A percentile compares a stretch with the other conserved stretches of the same genome.
These are phyloP conservation scores for Schizopygopsis pylzovi DNA, from an alignment of 2,797 vertebrate genomes.

Conservation along the genomic window DNA sequence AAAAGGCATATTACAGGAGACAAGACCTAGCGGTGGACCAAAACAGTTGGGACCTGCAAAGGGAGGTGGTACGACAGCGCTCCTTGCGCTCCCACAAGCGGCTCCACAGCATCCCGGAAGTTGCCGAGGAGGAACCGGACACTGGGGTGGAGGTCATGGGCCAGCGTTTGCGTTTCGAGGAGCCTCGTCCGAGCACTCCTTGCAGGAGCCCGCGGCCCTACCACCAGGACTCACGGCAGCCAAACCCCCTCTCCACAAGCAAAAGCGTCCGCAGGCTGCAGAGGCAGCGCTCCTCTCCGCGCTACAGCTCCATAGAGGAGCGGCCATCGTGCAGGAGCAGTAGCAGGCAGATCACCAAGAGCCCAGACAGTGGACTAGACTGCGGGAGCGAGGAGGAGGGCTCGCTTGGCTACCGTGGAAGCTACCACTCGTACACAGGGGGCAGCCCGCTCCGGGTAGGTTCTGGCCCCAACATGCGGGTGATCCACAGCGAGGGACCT, in stretches of 20 bases:
- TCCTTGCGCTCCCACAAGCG: constrained; percentile 86
- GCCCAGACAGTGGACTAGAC: constrained; percentile 94
- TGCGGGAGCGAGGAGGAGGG: constrained; percentile 95
- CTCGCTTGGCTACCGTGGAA: constrained; percentile 74
- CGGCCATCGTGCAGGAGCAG: constrained; percentile 65
- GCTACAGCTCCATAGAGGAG: constrained; percentile 75
- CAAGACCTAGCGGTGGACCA: constrained; percentile 81
- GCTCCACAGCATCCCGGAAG: constrained; percentile 97
- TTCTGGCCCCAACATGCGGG: constrained; percentile 67
- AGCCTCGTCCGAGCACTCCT: constrained; percentile 70
- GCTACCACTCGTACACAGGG: constrained; percentile 71
- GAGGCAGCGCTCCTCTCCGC: constrained; percentile 78
- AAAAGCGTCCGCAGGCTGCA: constrained; percentile 73
- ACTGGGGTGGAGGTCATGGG: constrained; percentile 71
- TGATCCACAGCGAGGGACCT: constrained; percentile 81
- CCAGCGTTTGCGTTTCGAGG: constrained; percentile 75
- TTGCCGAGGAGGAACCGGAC: constrained; percentile 92
- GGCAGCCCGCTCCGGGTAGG: constrained; percentile 66
- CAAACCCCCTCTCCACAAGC: constrained; percentile 68
- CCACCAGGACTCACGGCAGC: constrained; percentile 70
- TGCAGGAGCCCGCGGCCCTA: constrained; percentile 66
- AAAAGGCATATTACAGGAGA: constrained; percentile 87
- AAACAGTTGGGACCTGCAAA: constrained; percentile 86
- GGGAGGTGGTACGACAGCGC: constrained; percentile 86
- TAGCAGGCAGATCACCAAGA: constrained; percentile 84